A percentile compares a stretch with the other conserved stretches of the same genome.
Evolutionary conservation across 2,888 invertebrate species (phyloP).

Genomic region (Cataglyphis rosenhaueri): DNA sequence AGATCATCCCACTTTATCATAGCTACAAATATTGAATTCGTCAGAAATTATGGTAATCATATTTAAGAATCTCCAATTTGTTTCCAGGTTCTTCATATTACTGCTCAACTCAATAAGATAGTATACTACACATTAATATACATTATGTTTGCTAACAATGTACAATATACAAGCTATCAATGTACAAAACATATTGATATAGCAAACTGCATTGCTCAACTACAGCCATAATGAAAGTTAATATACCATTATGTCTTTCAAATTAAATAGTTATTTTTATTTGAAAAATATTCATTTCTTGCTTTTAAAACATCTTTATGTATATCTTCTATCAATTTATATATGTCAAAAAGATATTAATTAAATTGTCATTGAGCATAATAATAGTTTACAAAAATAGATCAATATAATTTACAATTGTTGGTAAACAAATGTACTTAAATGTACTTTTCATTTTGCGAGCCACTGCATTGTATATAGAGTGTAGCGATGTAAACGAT

Average conservation of each 20-base stretch:
- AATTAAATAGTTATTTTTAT: constrained; percentile 21
- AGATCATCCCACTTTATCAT: constrained; percentile 74
- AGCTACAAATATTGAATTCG: constrained; percentile 69
- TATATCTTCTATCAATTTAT: not conserved
- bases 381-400: not conserved
- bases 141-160: constrained; percentile 2
- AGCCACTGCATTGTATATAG: constrained; percentile 13
- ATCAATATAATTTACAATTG: constrained; percentile 27
- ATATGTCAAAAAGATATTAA: not conserved
- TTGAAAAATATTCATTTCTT: constrained; percentile 5
- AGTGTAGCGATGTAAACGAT: not conserved
- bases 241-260: constrained; percentile 27
- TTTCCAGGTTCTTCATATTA: constrained; percentile 3
- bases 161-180: not conserved
- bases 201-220: constrained; percentile 46
- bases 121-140: constrained; percentile 21
- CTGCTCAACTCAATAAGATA: constrained; percentile 38
- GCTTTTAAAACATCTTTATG: not conserved
- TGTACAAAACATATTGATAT: constrained; percentile 35
- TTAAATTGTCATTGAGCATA: not conserved
- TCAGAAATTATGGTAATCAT: constrained; percentile 39
- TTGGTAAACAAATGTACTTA: constrained; percentile 45
- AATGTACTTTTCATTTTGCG: constrained; percentile 16
- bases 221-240: constrained; percentile 26
- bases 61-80: constrained; percentile 26